These are phyloP conservation scores for Machimus rusticus DNA, from an alignment of 2,888 invertebrate genomes.

Conservation along the genomic window DNA sequence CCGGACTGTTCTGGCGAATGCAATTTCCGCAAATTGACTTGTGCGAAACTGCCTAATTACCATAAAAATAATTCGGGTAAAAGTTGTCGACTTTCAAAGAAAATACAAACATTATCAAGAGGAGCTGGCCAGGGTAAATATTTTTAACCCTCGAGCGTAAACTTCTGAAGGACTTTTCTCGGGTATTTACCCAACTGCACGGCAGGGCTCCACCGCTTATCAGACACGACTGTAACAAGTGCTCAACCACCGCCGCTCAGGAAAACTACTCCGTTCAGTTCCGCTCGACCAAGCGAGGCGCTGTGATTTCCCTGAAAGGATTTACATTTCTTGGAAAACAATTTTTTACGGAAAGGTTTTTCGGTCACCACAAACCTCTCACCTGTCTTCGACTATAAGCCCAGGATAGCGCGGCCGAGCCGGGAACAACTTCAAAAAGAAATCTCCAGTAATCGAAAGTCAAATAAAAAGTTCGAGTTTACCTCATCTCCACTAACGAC, in stretches of 20 bases:
- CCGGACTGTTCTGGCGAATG: not conserved
- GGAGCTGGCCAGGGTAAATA: not conserved
- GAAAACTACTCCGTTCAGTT: not conserved
- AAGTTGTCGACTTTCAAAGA: not conserved
- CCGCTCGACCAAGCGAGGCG: not conserved
- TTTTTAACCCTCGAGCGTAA: constrained; percentile 2
- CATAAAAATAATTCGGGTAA: not conserved
- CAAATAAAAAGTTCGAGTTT: constrained; percentile 33
- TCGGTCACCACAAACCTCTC: not conserved
- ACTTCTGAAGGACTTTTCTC: not conserved
- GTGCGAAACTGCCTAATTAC: not conserved
- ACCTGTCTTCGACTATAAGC: not conserved
- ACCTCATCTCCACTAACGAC: constrained; percentile 38
- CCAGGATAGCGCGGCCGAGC: not conserved
- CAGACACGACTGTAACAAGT: constrained; percentile 26
- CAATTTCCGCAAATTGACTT: not conserved
- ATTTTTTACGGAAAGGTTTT: not conserved
- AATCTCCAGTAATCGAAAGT: constrained; percentile 36
- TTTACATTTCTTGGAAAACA: constrained; percentile 35
- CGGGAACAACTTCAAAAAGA: constrained; percentile 15
- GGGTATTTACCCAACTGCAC: not conserved
- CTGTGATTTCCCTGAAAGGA: constrained; percentile 13
- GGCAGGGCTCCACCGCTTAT: not conserved
- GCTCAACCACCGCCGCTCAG: not conserved
- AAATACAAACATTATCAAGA: constrained; percentile 14